Base-by-base conservation (phyloP, 2,888 invertebrate genomes). In the Herminia tarsipennalis region DNA sequence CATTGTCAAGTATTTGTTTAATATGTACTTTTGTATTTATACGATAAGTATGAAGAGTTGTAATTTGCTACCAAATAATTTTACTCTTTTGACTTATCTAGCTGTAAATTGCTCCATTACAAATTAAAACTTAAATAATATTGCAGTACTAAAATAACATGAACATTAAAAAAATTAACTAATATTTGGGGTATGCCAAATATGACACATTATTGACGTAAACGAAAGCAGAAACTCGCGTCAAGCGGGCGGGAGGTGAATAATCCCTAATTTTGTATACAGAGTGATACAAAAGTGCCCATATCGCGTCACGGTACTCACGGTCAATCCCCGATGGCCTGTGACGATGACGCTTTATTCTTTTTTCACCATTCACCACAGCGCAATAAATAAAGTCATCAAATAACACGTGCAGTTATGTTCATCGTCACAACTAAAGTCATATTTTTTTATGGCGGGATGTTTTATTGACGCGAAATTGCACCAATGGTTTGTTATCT, bases 251-350 rank as follows among this genome's bases (percentile, higher is more conserved):
- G 52, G 53, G 66, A 74, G 70, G 70, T 79, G 84, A 85, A 85
- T 86, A 77, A 81, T 84, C 79, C 79, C 80, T 86, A 86, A 86
- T 86, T 85, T 84, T 85, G 86, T 84, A 88, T 86, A 87, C 86
- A 81, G 70, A 76, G 58, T 68, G 72, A 44, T 10, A 40, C 34
- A 45, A 35, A 46, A 47, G 46, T 56, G 75, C 82, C 82, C 80
- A 78, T 76, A 82, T 76, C 71, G 48, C 77, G 81, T 78, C 78
- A 81, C 79, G 81, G 72, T 70, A 36, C 38, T 54, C 57, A 51
- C 37, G 66, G 70, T 54, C 45, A 67, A 81, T 81, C 71, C 53
- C 45, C 70, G 73, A 82, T 82, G 70, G 74, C 66, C 62, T 70
- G 66, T 79, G 76, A 78, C 78, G 75, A 54, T 60, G 52, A n/a